A percentile compares a stretch with the other conserved stretches of the same genome.
These are phyloP conservation scores for Dendroctonus ponderosae DNA, from an alignment of 1,140 invertebrate species.

Conservation along the genomic window DNA sequence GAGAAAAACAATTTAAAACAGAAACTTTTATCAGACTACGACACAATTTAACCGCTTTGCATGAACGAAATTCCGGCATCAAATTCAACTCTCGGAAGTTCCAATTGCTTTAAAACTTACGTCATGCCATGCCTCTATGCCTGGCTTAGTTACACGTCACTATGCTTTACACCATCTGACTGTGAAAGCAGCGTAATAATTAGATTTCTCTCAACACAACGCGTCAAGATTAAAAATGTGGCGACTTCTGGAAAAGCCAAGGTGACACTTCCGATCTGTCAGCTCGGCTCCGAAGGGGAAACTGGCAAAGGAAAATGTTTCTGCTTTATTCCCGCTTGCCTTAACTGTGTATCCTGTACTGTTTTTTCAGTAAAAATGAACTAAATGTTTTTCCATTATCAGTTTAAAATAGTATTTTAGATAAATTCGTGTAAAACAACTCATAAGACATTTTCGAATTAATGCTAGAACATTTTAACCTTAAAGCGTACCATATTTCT, in stretches of 20 bases:
- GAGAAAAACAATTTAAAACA: no score
- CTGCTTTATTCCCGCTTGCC: no score
- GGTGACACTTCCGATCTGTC: slow-evolving; percentile 6
- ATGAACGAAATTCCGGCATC: neutral
- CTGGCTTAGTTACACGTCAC: slow-evolving; percentile 17
- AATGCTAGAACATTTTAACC: no score
- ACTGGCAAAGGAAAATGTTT: neutral
- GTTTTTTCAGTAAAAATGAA: no score
- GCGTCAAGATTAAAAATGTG: slow-evolving; percentile 11
- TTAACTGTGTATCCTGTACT: no score
- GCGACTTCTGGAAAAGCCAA: slow-evolving; percentile 7
- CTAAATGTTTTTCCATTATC: no score
- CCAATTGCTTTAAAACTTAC: slow-evolving; percentile 8
- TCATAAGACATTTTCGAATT: no score
- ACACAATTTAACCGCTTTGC: no score
- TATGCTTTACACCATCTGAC: slow-evolving; percentile 17
- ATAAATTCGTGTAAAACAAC: no score
- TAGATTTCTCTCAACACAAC: slow-evolving; percentile 17
- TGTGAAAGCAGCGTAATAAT: slow-evolving; percentile 18
- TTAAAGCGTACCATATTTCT: no score
- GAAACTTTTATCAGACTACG: no score
- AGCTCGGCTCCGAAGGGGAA: neutral
- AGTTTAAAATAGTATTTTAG: no score
- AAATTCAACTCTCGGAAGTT: slow-evolving; percentile 3
- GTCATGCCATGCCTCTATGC: slow-evolving; percentile 11